Evolutionary conservation across 2,888 invertebrate genomes (phyloP).

Genomic region (Heteromurus nitidus): DNA sequence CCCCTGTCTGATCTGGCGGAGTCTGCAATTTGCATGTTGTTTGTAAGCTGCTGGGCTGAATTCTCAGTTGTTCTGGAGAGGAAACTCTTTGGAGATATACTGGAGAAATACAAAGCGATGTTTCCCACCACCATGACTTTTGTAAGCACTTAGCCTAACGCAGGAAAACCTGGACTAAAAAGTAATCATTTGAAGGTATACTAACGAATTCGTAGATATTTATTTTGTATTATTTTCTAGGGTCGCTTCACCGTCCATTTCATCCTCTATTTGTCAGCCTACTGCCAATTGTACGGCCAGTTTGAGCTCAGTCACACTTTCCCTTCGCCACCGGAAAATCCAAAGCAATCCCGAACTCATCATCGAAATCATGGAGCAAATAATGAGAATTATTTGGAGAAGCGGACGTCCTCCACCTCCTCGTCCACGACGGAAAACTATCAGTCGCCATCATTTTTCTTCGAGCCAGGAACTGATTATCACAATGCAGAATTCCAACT

Average conservation of each 20-base stretch:
- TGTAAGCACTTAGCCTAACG: constrained; percentile 40
- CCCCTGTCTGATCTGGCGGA: constrained; percentile 32
- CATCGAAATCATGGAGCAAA: not conserved
- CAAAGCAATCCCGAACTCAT: too few species aligned
- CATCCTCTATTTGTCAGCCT: constrained; percentile 21
- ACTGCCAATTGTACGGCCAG: constrained; percentile 20
- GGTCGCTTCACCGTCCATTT: constrained; percentile 44
- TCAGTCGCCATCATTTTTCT: not conserved
- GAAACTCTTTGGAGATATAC: constrained; percentile 9
- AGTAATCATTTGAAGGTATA: not conserved
- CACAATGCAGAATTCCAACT: constrained; percentile 20
- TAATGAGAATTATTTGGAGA: not conserved
- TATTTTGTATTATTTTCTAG: constrained; percentile 7
- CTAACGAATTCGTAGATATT: not conserved
- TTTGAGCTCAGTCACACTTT: constrained; percentile 37
- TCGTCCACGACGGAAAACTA: not conserved
- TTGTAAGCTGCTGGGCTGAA: constrained; percentile 52
- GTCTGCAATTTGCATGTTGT: constrained; percentile 42
- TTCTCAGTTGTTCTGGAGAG: constrained; percentile 37
- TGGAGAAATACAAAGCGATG: constrained; percentile 19
- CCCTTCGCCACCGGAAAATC: constrained; percentile 10
- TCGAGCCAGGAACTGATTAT: not conserved
- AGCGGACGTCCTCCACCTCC: not conserved
- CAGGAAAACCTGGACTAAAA: too few species aligned
- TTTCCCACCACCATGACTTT: constrained; percentile 47